Base-by-base conservation (phyloP, 1,140 invertebrate species). In the Zophobas morio region DNA sequence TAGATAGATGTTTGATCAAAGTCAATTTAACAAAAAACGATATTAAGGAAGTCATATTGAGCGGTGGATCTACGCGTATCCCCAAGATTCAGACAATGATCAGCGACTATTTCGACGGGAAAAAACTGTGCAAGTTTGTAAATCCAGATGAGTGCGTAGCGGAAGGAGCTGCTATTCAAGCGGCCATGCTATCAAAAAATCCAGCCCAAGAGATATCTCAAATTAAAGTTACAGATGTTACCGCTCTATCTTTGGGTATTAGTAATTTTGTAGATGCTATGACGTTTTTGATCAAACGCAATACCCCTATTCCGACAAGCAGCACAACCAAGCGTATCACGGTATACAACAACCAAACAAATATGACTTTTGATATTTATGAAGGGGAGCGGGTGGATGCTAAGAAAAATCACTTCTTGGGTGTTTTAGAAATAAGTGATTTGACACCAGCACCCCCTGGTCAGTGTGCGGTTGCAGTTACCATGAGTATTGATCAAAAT, bases 51-150 rank as follows among this genome's bases (percentile, higher is more conserved):
- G 88, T 92, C 70, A 88, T 92, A 34, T 85, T 92, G 6, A 91
- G 91, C 46, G 91, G 91, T 53, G 91, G 91, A 2, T 90, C 90
- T 1, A 92, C 91, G 33, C 86, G 91, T 77, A 92, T 92, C 76
- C 91, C 91, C 35, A 91, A 90, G 83, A 87, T 92, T 53, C 89
- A 75, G 40, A 36, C 76, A 70, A 46, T 72, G 63, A 63, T 83
- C 46, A 70, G 74, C 20, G 88, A 81, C 86, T 91, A 88, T 82
- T 93, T 93, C 84, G 77, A 77, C 36, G 78, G 37, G 2, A 63
- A 81, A 75, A 57, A 78, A 8, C 81, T 83, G 49, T 63, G 70
- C 66, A 81, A 49, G 49, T 79, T 78, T 54, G 37, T 85, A 32
- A 86, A 86, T 73, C 85, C 85, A 39, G 87, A 88, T 80, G 89